These are phyloP conservation scores for Brachionus rubens DNA, from an alignment of 1,140 invertebrate species.

Conservation along the genomic window DNA sequence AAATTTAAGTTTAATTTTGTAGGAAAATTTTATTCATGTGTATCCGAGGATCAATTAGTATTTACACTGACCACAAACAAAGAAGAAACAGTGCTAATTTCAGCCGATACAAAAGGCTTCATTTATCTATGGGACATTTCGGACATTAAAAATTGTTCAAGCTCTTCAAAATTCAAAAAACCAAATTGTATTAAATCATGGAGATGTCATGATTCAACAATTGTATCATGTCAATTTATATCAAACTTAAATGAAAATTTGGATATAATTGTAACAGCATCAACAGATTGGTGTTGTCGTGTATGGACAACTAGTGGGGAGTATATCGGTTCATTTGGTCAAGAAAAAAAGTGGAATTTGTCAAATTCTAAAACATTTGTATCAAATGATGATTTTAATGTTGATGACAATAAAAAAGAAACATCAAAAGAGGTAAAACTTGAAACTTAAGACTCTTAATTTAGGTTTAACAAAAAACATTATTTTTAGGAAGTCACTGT, in stretches of 20 bases:
- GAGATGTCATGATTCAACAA: slow-evolving; percentile 55
- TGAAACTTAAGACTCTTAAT: too few species aligned
- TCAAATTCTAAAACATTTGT: not conserved
- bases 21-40: slow-evolving; percentile 57
- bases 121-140: slow-evolving; percentile 56
- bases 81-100: slow-evolving; percentile 53
- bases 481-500: not conserved
- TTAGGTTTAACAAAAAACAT: not conserved
- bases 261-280: slow-evolving; percentile 54
- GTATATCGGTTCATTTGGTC: slow-evolving; percentile 59
- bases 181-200: slow-evolving; percentile 51
- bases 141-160: not conserved
- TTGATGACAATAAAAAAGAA: not conserved
- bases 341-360: slow-evolving; percentile 49
- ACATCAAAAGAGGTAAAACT: too few species aligned
- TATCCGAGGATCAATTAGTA: slow-evolving; percentile 54
- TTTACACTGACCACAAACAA: slow-evolving; percentile 54
- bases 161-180: slow-evolving; percentile 43
- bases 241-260: slow-evolving; percentile 49
- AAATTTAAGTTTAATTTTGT: not conserved
- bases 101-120: slow-evolving; percentile 56
- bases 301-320: slow-evolving; percentile 56
- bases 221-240: slow-evolving; percentile 57
- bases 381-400: not conserved
- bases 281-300: slow-evolving; percentile 58